Evolutionary conservation across 2,888 invertebrate genomes (phyloP).

Genomic region (Cheilosia vulpina): DNA sequence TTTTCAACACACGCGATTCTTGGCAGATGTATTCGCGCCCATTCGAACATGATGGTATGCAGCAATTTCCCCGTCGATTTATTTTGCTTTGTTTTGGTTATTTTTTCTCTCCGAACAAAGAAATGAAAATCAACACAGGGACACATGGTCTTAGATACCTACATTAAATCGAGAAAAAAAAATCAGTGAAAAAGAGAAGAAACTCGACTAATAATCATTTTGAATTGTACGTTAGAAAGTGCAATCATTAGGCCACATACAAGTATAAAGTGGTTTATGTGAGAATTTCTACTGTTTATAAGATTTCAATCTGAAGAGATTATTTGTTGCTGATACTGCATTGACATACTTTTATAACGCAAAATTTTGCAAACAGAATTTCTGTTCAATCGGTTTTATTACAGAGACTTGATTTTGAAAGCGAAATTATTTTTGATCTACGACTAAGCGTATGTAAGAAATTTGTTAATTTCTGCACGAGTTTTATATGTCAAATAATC

Average conservation of each 20-base stretch:
- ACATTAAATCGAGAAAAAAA: conserved; percentile 15
- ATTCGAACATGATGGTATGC: conserved; percentile 39
- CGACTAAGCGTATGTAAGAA: background rate
- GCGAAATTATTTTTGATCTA: background rate
- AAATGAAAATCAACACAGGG: conserved; percentile 16
- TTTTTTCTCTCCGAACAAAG: conserved; percentile 1
- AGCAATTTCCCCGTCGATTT: conserved; percentile 14
- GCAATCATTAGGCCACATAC: conserved; percentile 44
- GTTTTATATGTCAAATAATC: background rate
- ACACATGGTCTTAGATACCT: conserved; percentile 26
- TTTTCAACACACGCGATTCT: conserved; percentile 20
- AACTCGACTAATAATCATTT: conserved; percentile 22
- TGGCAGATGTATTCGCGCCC: conserved; percentile 41
- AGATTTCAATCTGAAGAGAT: conserved; percentile 52
- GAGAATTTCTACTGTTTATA: conserved; percentile 65
- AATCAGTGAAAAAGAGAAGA: conserved; percentile 21
- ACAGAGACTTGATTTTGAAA: conserved; percentile 2
- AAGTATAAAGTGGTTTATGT: conserved; percentile 46
- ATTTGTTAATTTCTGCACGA: background rate
- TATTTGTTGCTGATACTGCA: conserved; percentile 32
- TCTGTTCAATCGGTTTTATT: conserved; percentile 18
- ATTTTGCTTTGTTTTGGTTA: background rate
- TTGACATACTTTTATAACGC: conserved; percentile 40
- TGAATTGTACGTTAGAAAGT: conserved; percentile 53
- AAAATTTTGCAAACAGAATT: conserved; percentile 26